phyloP scores from a whole-genome alignment of 1,140 invertebrate species.

The Bacillus rossius region DNA sequence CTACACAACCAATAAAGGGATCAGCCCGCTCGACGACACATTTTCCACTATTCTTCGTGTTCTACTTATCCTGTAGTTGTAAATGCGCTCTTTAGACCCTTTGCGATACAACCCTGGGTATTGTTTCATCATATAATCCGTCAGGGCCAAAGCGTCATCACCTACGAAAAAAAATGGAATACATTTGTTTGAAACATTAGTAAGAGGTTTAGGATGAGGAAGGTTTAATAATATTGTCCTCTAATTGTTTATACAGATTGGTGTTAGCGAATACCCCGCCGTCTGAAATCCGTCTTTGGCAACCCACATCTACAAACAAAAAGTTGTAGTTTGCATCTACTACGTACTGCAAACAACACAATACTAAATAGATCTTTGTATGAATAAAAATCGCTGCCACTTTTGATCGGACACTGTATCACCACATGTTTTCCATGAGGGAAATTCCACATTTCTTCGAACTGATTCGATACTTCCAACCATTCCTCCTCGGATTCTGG shows the following conservation, averaged over 20 bases:
- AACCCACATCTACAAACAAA: no score
- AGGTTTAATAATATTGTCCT: conserved; percentile 23
- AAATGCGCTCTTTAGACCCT: conserved; percentile 32
- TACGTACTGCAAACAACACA: no score
- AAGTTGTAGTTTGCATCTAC: no score
- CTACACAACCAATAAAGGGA: no score
- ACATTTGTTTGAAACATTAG: conserved; percentile 14
- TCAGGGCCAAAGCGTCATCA: conserved; percentile 46
- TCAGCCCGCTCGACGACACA: no score
- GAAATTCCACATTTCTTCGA: no score
- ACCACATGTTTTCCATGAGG: no score
- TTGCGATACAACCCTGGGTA: conserved; percentile 36
- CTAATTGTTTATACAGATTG: conserved; percentile 21
- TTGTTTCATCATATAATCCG: conserved; percentile 41
- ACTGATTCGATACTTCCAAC: no score
- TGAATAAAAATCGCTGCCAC: no score
- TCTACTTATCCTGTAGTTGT: conserved; percentile 37
- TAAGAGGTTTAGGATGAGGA: conserved; percentile 27
- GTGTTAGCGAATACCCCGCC: conserved; percentile 35
- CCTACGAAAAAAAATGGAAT: conserved; percentile 34
- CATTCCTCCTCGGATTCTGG: no score
- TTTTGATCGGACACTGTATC: no score
- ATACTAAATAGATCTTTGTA: no score
- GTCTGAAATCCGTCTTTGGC: conserved; percentile 29
- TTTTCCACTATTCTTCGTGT: conserved; percentile 44